These are phyloP conservation scores for Tylochromis polylepis DNA, from an alignment of 2,113 vertebrate species.

Conservation along the genomic window DNA sequence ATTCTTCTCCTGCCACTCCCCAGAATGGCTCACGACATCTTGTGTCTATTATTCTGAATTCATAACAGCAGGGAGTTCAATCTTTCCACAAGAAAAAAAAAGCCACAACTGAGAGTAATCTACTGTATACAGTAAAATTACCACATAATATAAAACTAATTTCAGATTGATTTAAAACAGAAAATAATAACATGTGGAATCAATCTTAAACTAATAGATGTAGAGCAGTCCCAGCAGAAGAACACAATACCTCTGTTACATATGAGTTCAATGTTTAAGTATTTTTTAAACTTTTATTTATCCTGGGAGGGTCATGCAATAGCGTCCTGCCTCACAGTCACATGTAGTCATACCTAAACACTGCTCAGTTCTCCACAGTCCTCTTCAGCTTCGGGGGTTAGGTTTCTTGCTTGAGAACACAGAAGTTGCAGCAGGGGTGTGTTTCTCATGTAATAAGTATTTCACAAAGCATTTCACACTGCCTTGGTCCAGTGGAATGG, in stretches of 20 bases:
- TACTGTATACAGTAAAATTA: background rate
- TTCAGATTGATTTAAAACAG: conserved; percentile 11
- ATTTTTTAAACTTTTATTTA: conserved; percentile 26
- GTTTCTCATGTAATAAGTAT: conserved; percentile 39
- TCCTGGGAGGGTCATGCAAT: conserved; percentile 14
- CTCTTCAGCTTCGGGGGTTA: background rate
- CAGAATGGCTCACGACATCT: background rate
- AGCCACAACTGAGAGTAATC: background rate
- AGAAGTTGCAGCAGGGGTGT: background rate
- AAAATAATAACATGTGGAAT: conserved; percentile 21
- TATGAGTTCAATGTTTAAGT: background rate
- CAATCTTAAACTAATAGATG: conserved; percentile 26
- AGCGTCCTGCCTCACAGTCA: conserved; percentile 2
- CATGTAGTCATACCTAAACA: conserved; percentile 2
- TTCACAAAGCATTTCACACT: conserved; percentile 34
- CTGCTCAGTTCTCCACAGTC: background rate
- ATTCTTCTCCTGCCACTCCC: background rate
- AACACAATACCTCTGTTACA: conserved; percentile 11
- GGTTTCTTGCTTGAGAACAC: conserved; percentile 24
- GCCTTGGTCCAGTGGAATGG: conserved; percentile 1
- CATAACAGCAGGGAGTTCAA: background rate
- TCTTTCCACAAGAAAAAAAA: background rate
- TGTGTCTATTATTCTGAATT: background rate
- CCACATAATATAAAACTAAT: background rate
- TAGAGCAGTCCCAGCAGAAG: background rate